Evolutionary conservation across 2,888 invertebrate genomes (phyloP).

Genomic region (Nebria salina): DNA sequence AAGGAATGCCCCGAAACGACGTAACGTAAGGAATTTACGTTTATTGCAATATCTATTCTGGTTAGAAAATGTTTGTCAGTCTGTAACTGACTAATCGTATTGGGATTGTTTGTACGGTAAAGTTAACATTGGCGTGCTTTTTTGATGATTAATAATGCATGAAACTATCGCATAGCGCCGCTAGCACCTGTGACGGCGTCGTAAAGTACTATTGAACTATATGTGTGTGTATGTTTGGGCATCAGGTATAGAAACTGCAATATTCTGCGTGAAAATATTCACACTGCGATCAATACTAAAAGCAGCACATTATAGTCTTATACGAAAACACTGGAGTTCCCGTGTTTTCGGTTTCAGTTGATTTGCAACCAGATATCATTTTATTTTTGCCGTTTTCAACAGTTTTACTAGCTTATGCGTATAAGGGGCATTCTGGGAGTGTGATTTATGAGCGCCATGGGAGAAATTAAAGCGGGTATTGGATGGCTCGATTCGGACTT

Average conservation of each 20-base stretch:
- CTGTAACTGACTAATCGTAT: not conserved
- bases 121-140: not conserved
- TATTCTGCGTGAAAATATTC: no score
- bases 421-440: not conserved
- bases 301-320: no score
- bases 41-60: no score
- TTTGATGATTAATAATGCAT: not conserved
- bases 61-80: not conserved
- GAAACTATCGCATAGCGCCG: not conserved
- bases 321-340: not conserved
- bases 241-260: no score
- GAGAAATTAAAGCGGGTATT: not conserved
- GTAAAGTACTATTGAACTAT: no score
- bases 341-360: not conserved
- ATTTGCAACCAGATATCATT: not conserved
- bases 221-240: no score
- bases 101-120: not conserved
- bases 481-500: not conserved
- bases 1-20: no score
- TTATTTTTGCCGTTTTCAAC: not conserved
- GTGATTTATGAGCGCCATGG: not conserved
- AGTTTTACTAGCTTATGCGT: no score
- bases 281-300: no score
- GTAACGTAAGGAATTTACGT: no score
- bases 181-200: no score